Percentiles rank a stretch among this genome's conserved stretches.
Evolutionary conservation across 2,113 vertebrate species (phyloP).

Genomic region (Murina feae): DNA sequence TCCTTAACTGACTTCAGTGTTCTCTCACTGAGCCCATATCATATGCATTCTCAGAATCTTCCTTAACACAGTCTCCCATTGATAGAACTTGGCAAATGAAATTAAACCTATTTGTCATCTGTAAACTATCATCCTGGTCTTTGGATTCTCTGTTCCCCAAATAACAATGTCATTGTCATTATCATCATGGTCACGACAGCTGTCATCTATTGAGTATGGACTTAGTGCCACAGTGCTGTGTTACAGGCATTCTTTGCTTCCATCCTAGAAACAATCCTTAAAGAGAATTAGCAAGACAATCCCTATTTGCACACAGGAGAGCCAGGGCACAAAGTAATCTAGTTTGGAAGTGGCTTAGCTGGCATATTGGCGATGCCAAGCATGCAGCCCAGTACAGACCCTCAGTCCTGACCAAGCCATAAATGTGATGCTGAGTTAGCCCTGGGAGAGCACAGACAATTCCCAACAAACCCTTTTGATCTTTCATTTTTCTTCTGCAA

Average conservation of each 20-base stretch:
- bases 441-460: neutral
- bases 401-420: neutral
- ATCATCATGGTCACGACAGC: neutral
- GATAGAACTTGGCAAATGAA: neutral
- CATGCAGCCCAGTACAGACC: neutral
- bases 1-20: no score
- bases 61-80: neutral
- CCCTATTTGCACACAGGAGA: neutral
- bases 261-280: no score
- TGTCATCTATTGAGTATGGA: neutral
- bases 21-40: neutral
- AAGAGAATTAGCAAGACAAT: neutral
- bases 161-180: neutral
- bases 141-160: neutral
- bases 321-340: neutral
- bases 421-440: neutral
- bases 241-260: neutral
- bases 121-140: neutral
- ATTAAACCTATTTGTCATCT: neutral
- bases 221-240: neutral
- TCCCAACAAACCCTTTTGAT: neutral
- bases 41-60: neutral
- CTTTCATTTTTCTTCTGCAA: constrained; percentile 21
- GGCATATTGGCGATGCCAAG: neutral
- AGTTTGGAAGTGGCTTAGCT: neutral